These are phyloP conservation scores for Crocidura indochinensis DNA, from an alignment of 2,797 vertebrate species.

Conservation along the genomic window DNA sequence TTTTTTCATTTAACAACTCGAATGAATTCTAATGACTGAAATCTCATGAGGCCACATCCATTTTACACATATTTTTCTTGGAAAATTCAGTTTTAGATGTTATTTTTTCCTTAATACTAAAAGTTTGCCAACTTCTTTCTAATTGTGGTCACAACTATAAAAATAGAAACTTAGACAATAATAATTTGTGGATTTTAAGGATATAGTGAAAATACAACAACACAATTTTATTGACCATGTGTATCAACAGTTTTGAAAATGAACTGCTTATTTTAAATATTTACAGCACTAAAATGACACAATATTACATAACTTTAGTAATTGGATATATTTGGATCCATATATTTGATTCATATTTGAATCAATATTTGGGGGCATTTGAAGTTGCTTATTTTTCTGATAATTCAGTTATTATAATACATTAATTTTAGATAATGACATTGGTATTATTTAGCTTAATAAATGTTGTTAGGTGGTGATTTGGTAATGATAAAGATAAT, in stretches of 20 bases:
- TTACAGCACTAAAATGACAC: conserved; percentile 45
- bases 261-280: conserved; percentile 43
- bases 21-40: conserved; percentile 59
- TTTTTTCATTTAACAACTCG: conserved; percentile 28
- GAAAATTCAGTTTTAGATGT: conserved; percentile 74
- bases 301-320: conserved; percentile 1
- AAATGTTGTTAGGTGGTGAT: neutral
- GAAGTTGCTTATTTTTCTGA: conserved; percentile 3
- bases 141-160: conserved; percentile 80
- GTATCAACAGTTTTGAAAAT: conserved; percentile 57
- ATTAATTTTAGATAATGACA: conserved; percentile 21
- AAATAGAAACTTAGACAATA: conserved; percentile 84
- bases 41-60: conserved; percentile 69
- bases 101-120: conserved; percentile 65
- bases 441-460: neutral
- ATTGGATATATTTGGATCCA: neutral
- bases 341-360: no score
- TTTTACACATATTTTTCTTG: conserved; percentile 84
- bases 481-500: neutral
- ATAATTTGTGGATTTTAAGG: conserved; percentile 86
- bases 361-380: neutral
- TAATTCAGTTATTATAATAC: conserved; percentile 27
- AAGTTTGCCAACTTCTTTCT: conserved; percentile 79
- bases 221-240: conserved; percentile 29
- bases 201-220: conserved; percentile 83